Evolutionary conservation across 2,888 invertebrate species (phyloP).

Genomic region (Ellobium chinense): DNA sequence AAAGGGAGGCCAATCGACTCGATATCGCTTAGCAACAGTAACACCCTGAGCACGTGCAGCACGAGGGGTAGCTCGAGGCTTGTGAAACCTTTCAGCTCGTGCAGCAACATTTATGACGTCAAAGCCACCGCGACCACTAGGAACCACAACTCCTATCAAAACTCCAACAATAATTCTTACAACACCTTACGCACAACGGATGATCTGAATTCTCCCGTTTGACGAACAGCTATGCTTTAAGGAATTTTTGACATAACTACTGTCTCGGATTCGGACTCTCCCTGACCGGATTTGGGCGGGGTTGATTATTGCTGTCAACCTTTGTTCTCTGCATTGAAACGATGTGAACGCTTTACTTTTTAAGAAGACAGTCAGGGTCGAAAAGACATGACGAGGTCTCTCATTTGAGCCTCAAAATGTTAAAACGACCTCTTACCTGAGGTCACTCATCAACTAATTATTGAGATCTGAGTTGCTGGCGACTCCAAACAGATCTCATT

Average conservation of each 20-base stretch:
- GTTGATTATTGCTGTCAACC: too few relatives aligned
- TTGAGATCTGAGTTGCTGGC: too few relatives aligned
- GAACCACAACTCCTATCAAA: conserved; percentile 25
- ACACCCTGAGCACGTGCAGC: conserved; percentile 26
- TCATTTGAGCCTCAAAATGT: too few relatives aligned
- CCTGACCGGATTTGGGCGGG: too few relatives aligned
- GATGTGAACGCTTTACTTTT: too few relatives aligned
- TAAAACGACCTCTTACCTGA: too few relatives aligned
- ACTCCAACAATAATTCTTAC: conserved; percentile 16
- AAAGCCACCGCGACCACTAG: conserved; percentile 13
- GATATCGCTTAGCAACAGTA: conserved; percentile 13
- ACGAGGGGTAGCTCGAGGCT: conserved; percentile 10
- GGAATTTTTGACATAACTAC: not conserved
- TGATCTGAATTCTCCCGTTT: conserved; percentile 37
- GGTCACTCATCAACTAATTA: too few relatives aligned
- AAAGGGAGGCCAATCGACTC: conserved; percentile 15
- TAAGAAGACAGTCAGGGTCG: too few relatives aligned
- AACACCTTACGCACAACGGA: conserved; percentile 26
- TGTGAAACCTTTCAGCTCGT: conserved; percentile 32
- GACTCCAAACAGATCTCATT: too few relatives aligned
- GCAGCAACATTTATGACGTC: conserved; percentile 28
- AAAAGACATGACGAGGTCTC: too few relatives aligned
- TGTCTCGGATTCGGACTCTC: not conserved
- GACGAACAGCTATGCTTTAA: conserved; percentile 7
- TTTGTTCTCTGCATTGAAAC: too few relatives aligned